Conservation (phyloP, 2,113 vertebrate species). For the Erpornis zantholeuca region DNA sequence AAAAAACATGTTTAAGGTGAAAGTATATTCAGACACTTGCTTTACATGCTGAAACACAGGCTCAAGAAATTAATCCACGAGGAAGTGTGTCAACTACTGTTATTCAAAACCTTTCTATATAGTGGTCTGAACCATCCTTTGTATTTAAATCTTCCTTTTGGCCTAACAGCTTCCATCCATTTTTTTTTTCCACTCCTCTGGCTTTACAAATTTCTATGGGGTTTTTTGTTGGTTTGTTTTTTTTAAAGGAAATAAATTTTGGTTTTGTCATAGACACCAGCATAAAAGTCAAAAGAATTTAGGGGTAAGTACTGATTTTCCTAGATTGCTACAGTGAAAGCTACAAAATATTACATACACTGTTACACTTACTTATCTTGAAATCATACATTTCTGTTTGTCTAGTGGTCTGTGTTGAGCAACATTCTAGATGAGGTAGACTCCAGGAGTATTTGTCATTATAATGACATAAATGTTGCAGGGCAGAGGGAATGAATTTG, state of each 20-base stretch:
- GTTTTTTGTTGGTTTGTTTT: neutral
- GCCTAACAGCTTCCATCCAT: neutral
- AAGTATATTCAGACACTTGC: neutral
- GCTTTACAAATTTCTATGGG: neutral
- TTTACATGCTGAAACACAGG: neutral
- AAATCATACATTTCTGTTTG: neutral
- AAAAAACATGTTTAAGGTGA: neutral
- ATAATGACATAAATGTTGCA: neutral
- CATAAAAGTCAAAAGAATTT: neutral
- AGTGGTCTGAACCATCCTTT: neutral
- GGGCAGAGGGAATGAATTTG: neutral
- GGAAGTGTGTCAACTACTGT: neutral
- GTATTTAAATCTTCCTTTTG: neutral
- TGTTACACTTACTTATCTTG: neutral
- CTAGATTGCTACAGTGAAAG: neutral
- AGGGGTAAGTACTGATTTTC: neutral
- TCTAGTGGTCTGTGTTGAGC: neutral
- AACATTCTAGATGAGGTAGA: conserved; percentile 47
- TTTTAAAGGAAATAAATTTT: neutral
- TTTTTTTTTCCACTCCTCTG: neutral
- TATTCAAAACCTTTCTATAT: neutral
- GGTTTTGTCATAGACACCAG: neutral
- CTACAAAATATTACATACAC: neutral
- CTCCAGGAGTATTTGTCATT: neutral
- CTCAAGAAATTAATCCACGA: neutral